These are phyloP conservation scores for Calidris pygmaea DNA, from an alignment of 2,113 vertebrate genomes.

Conservation along the genomic window DNA sequence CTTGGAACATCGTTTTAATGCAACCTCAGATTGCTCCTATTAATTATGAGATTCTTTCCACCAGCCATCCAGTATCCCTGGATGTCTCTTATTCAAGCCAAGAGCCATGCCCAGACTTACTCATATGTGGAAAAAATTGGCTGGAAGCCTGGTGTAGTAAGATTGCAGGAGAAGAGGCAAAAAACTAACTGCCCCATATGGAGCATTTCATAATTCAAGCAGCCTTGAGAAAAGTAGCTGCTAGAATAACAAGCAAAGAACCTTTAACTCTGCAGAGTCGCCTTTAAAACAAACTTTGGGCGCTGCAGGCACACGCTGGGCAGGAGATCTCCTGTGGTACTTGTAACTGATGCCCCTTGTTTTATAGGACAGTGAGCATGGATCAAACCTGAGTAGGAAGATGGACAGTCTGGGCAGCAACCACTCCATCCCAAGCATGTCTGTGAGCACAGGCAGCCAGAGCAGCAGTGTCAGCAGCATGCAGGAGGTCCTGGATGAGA, in stretches of 20 bases:
- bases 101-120: background rate
- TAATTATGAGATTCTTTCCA: background rate
- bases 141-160: background rate
- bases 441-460: conserved; percentile 95
- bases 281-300: conserved; percentile 31
- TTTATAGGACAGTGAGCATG: conserved; percentile 92
- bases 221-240: background rate
- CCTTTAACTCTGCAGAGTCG: background rate
- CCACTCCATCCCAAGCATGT: conserved; percentile 95
- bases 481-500: conserved; percentile 93
- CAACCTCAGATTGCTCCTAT: background rate
- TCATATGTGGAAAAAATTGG: background rate
- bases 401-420: conserved; percentile 97
- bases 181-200: background rate
- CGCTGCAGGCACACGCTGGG: background rate
- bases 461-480: conserved; percentile 98
- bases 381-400: conserved; percentile 84
- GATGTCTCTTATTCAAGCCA: background rate
- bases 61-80: background rate
- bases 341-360: conserved; percentile 62
- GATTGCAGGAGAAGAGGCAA: background rate
- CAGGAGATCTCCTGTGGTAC: background rate
- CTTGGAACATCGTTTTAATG: background rate
- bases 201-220: background rate
- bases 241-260: background rate